phyloP scores from a whole-genome alignment of 2,113 vertebrate genomes.

The Cariama cristata region DNA sequence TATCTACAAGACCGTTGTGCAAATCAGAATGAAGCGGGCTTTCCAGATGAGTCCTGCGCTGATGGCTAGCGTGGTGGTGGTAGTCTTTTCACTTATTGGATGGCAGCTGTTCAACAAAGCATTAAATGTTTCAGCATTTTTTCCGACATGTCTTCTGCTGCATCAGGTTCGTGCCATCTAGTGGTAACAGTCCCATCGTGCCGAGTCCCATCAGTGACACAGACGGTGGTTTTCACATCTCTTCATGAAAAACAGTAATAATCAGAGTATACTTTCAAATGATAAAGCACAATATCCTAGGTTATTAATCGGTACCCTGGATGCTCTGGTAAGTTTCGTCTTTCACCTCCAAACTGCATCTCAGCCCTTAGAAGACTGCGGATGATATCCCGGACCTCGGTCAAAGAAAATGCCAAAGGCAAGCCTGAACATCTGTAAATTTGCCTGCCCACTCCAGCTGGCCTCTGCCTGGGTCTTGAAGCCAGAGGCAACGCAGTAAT shows the following conservation, averaged over 20 bases:
- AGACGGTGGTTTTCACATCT: not conserved
- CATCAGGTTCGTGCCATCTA: slow-evolving; percentile 80
- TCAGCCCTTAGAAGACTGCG: not conserved
- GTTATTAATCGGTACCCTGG: not conserved
- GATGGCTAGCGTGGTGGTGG: not conserved
- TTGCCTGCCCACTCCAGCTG: not conserved
- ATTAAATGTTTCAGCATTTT: not conserved
- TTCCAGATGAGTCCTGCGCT: not conserved
- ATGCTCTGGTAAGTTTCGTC: not conserved
- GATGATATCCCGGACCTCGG: not conserved
- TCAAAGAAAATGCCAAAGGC: not conserved
- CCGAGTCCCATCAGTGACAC: not conserved
- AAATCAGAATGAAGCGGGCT: not conserved
- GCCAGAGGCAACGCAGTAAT: not conserved
- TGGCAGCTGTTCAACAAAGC: not conserved
- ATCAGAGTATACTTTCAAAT: not conserved
- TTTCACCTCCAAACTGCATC: not conserved
- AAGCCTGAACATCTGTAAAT: not conserved
- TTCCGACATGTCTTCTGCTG: slow-evolving; percentile 3
- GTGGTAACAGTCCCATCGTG: slow-evolving; percentile 39
- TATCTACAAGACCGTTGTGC: not conserved
- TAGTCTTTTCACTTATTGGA: not conserved
- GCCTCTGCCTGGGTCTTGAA: not conserved
- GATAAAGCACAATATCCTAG: not conserved
- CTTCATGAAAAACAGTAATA: not conserved